A percentile compares a stretch with the other conserved stretches of the same genome.
phyloP scores from a whole-genome alignment of 2,113 vertebrate genomes.

The Buteo buteo region DNA sequence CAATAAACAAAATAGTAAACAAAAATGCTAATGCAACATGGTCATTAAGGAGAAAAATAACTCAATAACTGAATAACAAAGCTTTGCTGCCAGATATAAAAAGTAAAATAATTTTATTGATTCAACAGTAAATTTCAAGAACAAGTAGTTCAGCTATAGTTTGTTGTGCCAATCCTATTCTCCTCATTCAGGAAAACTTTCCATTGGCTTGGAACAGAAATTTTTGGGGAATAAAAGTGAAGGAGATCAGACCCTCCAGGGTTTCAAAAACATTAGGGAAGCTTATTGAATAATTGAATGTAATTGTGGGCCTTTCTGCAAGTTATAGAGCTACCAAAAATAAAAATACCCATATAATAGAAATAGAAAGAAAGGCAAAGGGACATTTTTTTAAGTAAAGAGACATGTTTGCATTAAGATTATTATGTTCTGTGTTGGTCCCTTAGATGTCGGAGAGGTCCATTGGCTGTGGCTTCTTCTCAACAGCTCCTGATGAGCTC shows the following conservation, averaged over 20 bases:
- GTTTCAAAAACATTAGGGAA: background rate
- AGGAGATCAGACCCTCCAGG: background rate
- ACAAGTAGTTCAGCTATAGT: background rate
- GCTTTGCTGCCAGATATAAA: background rate
- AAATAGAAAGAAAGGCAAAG: background rate
- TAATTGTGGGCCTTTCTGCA: background rate
- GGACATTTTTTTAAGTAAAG: background rate
- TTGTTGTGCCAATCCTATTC: background rate
- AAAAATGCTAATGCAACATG: background rate
- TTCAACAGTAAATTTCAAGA: background rate
- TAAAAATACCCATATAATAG: background rate
- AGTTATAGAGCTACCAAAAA: background rate
- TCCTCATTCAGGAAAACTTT: background rate
- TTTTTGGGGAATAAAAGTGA: background rate
- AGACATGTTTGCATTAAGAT: fast-evolving
- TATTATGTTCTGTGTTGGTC: background rate
- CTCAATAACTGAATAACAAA: background rate
- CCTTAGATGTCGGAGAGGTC: background rate
- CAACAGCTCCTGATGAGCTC: background rate
- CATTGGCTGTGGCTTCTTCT: background rate
- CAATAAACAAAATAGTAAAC: background rate
- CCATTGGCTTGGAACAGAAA: background rate
- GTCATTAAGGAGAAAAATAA: background rate
- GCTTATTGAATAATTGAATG: background rate
- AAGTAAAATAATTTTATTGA: background rate